Percentiles rank a stretch among this genome's conserved stretches.
Evolutionary conservation across 2,888 invertebrate genomes (phyloP).

Genomic region (Apamea epomidion): DNA sequence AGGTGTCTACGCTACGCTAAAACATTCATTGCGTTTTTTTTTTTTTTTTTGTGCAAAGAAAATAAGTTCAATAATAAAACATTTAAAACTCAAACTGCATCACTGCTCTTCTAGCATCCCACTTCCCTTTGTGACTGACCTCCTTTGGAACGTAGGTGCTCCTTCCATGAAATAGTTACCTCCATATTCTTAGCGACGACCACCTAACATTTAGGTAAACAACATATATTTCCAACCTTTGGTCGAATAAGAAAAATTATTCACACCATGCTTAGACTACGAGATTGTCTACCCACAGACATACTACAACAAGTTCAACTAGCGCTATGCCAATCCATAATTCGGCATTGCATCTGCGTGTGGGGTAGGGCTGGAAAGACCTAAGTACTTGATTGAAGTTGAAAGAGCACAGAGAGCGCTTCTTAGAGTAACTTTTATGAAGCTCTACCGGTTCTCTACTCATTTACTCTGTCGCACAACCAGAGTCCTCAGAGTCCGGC

Average conservation of each 20-base stretch:
- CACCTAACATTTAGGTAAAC: not conserved
- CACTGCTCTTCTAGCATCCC: not conserved
- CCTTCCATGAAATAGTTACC: not conserved
- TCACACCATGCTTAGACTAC: not conserved
- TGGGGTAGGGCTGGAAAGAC: not conserved
- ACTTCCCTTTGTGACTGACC: too few species aligned
- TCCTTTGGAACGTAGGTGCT: not conserved
- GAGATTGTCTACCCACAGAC: not conserved
- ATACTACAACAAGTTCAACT: too few species aligned
- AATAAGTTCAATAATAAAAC: not conserved
- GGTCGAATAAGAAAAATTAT: not conserved
- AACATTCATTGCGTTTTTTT: not conserved
- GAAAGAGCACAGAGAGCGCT: not conserved
- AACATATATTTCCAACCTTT: not conserved
- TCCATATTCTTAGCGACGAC: not conserved
- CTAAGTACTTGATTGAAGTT: not conserved
- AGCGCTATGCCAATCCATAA: not conserved
- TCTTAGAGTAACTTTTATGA: not conserved
- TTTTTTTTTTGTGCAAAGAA: not conserved
- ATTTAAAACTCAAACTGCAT: not conserved
- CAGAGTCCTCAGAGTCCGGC: not conserved
- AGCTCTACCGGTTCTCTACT: not conserved
- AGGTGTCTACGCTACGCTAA: not conserved
- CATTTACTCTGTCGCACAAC: not conserved
- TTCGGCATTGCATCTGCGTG: not conserved